Base-by-base conservation (phyloP, 2,888 invertebrate species). In the Crematogaster levior region DNA sequence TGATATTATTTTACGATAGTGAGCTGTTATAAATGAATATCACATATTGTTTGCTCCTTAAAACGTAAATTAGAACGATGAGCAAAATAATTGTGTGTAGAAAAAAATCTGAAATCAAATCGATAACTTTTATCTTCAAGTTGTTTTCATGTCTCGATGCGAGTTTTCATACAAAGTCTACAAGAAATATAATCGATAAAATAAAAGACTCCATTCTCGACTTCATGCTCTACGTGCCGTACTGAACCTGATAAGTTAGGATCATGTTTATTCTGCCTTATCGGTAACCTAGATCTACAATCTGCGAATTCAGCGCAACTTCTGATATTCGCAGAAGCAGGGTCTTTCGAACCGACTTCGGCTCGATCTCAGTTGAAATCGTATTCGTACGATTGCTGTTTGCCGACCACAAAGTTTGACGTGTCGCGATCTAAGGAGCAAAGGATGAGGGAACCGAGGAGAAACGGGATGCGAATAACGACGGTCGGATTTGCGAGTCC, bases 401-500 rank as follows among this genome's bases (percentile, higher is more conserved):
- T 79, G 70, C 77, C 77, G 30, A 79, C 56, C 70, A 56, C 77
- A 70, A 79, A 79, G 56, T 79, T 79, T 18, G 70, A 79, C 70
- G 56, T 70, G 77, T 56, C 70, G 77, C 70, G 77, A 79, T 70
- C 70, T 56, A 70, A 70, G 56, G 46, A 46, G 70, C 30, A 7
- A 77, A 10, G 68, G 70, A 30, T 12, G 68, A 68, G 68, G 68
- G 40, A 27, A 53, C 34, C 2, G 34, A 3, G 18, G 24, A 37
- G 75, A 24, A 30, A 24, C 21, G 53, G 40, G 43, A 70, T 40
- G 70, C 43, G 43, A 56, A 72, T 43, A 60, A 56, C 68, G 70
- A 58, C 70, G 77, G 70, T 79, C 75, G 70, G 81, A 89, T 88
- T 84, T 83, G 82, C 85, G 83, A 86, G 74, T 85, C 83, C 82